A percentile compares a stretch with the other conserved stretches of the same genome.
phyloP scores from a whole-genome alignment of 2,888 invertebrate species.

The Ornithoptera alexandrae region DNA sequence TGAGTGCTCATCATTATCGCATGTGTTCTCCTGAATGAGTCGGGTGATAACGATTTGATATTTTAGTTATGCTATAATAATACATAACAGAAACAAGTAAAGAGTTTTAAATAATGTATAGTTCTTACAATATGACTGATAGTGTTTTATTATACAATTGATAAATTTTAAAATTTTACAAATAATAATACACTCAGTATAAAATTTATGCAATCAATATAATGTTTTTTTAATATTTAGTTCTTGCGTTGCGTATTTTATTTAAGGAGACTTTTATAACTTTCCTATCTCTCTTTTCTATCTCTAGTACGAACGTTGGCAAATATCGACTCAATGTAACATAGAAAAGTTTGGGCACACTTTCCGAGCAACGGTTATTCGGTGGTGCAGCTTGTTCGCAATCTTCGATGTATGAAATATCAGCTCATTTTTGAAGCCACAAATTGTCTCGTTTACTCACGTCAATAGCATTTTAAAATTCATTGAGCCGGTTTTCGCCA shows the following conservation, averaged over 20 bases:
- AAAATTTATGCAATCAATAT: neutral
- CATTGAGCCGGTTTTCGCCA: neutral
- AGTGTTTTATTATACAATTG: no score
- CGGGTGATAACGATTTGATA: no score
- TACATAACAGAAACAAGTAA: no score
- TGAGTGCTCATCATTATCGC: no score
- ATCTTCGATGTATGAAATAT: constrained; percentile 26
- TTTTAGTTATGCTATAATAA: no score
- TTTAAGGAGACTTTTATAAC: neutral
- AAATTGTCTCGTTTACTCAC: constrained; percentile 24
- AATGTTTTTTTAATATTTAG: neutral
- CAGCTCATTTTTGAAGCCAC: constrained; percentile 25
- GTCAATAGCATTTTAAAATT: constrained; percentile 25
- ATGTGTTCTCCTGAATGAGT: no score
- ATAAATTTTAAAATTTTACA: no score
- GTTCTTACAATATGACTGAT: no score
- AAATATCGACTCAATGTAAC: constrained; percentile 9
- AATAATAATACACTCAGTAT: no score
- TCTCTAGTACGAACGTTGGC: neutral
- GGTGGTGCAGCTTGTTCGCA: constrained; percentile 17
- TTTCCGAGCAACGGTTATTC: constrained; percentile 6
- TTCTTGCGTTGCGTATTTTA: neutral
- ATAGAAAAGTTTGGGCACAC: constrained; percentile 16
- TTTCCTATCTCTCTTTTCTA: neutral
- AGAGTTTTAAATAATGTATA: no score